A percentile compares a stretch with the other conserved stretches of the same genome.
phyloP scores from a whole-genome alignment of 2,888 invertebrate genomes.

The Esperia sulphurella region DNA sequence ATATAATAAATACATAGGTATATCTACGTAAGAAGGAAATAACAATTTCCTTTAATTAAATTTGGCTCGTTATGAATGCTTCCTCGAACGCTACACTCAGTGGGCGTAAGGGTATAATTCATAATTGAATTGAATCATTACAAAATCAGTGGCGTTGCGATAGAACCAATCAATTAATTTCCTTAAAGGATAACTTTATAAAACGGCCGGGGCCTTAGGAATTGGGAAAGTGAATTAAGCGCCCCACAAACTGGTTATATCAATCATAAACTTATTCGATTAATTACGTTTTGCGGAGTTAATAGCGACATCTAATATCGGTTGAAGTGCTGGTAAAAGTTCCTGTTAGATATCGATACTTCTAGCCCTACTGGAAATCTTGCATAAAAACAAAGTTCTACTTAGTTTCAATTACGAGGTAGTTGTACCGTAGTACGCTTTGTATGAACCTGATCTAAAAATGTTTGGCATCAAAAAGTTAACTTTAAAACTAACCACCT shows the following conservation, averaged over 20 bases:
- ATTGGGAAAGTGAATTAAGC: slow-evolving; percentile 78
- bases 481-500: no score
- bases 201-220: slow-evolving; percentile 57
- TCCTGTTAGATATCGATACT: slow-evolving; percentile 1
- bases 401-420: no score
- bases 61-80: slow-evolving; percentile 44
- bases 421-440: no score
- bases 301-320: slow-evolving; percentile 79
- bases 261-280: slow-evolving; percentile 80
- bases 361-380: background rate
- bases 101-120: slow-evolving; percentile 23
- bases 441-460: no score
- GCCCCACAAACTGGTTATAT: slow-evolving; percentile 78
- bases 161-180: slow-evolving; percentile 73
- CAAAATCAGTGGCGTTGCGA: slow-evolving; percentile 58
- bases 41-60: slow-evolving; percentile 38
- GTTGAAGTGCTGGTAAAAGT: slow-evolving; percentile 42
- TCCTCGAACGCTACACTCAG: slow-evolving; percentile 28
- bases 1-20: background rate
- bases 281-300: slow-evolving; percentile 80
- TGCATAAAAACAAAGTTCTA: background rate
- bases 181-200: slow-evolving; percentile 73
- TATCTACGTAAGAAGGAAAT: slow-evolving; percentile 10
- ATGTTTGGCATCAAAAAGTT: no score
- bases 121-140: slow-evolving; percentile 60